Conservation (phyloP, 2,113 vertebrate genomes). For the Hipposideros armiger region DNA sequence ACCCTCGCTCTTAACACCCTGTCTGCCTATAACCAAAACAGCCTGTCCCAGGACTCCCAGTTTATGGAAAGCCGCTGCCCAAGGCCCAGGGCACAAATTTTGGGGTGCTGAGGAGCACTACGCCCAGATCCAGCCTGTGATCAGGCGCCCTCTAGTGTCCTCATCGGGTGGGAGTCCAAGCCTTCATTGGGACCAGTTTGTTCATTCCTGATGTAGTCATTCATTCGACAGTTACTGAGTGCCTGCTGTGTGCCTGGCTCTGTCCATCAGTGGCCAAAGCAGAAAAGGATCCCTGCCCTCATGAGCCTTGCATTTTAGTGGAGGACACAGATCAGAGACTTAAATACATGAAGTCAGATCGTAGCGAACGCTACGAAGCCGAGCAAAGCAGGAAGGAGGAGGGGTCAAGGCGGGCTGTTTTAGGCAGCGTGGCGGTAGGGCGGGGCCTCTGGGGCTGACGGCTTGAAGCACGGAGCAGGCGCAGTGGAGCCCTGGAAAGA, state of each 20-base stretch:
- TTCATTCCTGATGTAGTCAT: too few relatives aligned
- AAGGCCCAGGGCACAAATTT: not conserved
- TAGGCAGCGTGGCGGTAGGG: not conserved
- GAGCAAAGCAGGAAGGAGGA: not conserved
- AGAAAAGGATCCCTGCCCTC: not conserved
- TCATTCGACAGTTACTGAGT: not conserved
- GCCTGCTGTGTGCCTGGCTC: not conserved
- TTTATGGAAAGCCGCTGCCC: not conserved
- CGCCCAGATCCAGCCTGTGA: not conserved
- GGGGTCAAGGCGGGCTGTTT: rapidly evolving
- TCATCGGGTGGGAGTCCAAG: not conserved
- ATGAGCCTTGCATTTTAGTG: not conserved
- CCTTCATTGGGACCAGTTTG: not conserved
- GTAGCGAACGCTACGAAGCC: not conserved
- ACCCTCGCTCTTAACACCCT: not conserved
- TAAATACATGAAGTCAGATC: not conserved
- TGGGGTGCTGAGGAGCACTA: too few relatives aligned
- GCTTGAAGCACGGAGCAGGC: not conserved
- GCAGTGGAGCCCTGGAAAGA: not conserved
- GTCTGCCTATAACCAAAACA: not conserved
- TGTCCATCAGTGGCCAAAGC: not conserved
- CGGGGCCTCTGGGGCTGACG: not conserved
- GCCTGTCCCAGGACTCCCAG: not conserved
- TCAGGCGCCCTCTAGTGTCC: not conserved
- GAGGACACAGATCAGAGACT: not conserved